phyloP scores from a whole-genome alignment of 2,797 vertebrate species.

The Cryptoblepharus egeriae region DNA sequence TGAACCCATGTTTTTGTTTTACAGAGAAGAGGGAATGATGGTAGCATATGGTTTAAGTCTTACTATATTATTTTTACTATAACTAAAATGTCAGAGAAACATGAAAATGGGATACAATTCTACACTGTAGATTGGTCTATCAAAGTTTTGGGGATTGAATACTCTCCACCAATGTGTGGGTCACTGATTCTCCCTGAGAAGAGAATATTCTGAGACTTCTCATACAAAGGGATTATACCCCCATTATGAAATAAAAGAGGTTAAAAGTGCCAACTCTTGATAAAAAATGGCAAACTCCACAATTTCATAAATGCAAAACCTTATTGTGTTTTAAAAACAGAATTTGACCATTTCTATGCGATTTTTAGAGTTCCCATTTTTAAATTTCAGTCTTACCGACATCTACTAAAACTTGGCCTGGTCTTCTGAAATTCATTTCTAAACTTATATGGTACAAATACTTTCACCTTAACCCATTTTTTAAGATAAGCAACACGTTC shows the following conservation, averaged over 20 bases:
- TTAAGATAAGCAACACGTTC: slow-evolving; percentile 44
- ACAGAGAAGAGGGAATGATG: not conserved
- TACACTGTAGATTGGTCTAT: not conserved
- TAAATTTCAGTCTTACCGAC: slow-evolving; percentile 7
- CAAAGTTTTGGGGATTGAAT: not conserved
- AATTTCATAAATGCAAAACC: not conserved
- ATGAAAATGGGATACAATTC: not conserved
- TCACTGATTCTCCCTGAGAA: slow-evolving; percentile 16
- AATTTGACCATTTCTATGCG: not conserved
- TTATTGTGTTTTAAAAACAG: not conserved
- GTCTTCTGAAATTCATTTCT: not conserved
- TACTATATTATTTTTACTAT: not conserved
- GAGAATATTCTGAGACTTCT: not conserved
- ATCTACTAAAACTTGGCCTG: not conserved
- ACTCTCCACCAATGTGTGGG: not conserved
- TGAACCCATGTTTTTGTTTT: not conserved
- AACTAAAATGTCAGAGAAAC: not conserved
- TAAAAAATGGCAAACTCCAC: not conserved
- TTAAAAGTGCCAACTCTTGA: not conserved
- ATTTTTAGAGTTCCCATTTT: slow-evolving; percentile 16
- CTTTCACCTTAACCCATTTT: slow-evolving; percentile 2
- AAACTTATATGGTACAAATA: not conserved
- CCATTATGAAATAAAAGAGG: not conserved
- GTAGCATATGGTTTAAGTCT: not conserved
- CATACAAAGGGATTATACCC: not conserved